These are phyloP conservation scores for Drosophila birchii DNA, from an alignment of 2,888 invertebrate genomes.

Conservation along the genomic window DNA sequence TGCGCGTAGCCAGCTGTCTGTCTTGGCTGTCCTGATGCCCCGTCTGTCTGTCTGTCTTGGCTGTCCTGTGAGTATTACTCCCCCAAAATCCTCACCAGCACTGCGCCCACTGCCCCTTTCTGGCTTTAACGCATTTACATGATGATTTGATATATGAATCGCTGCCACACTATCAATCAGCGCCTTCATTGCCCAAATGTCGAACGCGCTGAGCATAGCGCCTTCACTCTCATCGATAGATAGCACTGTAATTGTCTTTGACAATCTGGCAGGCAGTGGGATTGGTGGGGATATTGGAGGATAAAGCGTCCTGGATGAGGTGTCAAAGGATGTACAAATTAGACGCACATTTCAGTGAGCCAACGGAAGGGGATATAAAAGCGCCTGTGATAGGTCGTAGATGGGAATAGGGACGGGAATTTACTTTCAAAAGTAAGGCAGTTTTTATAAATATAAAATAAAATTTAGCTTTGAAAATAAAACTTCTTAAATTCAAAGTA, in stretches of 20 bases:
- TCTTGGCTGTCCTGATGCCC: slow-evolving; percentile 25
- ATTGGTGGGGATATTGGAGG: neutral
- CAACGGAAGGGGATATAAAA: neutral
- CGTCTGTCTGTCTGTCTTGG: slow-evolving; percentile 18
- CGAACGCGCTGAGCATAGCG: slow-evolving; percentile 6
- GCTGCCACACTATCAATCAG: slow-evolving; percentile 69
- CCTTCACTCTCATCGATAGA: slow-evolving; percentile 42
- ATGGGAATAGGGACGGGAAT: neutral
- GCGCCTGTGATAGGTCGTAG: neutral
- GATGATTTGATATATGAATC: slow-evolving; percentile 74
- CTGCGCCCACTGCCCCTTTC: neutral
- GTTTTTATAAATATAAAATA: neutral
- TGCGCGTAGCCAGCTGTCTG: slow-evolving; percentile 62
- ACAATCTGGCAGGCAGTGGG: slow-evolving; percentile 21
- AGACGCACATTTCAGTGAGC: neutral
- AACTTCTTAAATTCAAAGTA: neutral
- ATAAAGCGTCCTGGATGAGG: slow-evolving; percentile 5
- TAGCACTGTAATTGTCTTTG: slow-evolving; percentile 56
- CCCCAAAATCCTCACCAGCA: neutral
- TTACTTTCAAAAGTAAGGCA: neutral
- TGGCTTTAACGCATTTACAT: slow-evolving; percentile 61
- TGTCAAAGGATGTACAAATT: slow-evolving; percentile 23
- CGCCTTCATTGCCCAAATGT: slow-evolving; percentile 55
- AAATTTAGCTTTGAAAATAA: neutral
- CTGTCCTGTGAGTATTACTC: slow-evolving; percentile 6